These are phyloP conservation scores for Mesorhabditis spiculigera DNA, from an alignment of 2,888 invertebrate species.

Conservation along the genomic window DNA sequence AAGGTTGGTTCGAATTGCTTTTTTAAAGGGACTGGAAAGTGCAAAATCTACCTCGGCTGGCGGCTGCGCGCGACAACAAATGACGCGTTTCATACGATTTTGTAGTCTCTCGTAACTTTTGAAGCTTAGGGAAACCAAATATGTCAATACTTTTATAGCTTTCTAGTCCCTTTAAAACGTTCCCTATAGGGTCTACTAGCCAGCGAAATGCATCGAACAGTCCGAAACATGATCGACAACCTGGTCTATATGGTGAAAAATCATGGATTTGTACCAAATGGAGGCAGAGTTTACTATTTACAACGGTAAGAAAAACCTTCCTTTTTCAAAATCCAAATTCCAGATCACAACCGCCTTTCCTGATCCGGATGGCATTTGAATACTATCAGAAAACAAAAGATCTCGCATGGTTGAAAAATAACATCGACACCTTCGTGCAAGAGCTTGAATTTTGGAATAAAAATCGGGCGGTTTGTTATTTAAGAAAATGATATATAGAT, in stretches of 20 bases:
- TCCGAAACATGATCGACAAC: conserved; percentile 78
- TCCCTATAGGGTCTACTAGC: conserved; percentile 66
- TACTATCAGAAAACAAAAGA: conserved; percentile 75
- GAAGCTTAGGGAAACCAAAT: neutral
- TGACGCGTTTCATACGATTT: neutral
- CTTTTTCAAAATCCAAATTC: neutral
- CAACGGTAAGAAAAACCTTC: conserved; percentile 50
- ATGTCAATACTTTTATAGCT: neutral
- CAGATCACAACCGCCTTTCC: conserved; percentile 62
- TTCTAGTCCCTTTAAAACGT: neutral
- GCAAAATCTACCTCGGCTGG: neutral
- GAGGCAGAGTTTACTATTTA: conserved; percentile 79
- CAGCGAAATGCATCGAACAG: conserved; percentile 80
- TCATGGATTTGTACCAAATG: conserved; percentile 73
- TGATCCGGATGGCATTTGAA: conserved; percentile 72
- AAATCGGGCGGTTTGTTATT: conserved; percentile 23
- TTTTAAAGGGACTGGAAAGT: too few relatives aligned
- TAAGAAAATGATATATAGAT: conserved; percentile 5
- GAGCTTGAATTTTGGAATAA: conserved; percentile 47
- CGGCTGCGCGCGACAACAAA: neutral
- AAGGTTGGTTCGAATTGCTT: conserved; percentile 21
- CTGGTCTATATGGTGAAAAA: conserved; percentile 76
- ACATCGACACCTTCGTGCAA: conserved; percentile 58
- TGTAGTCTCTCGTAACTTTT: neutral
- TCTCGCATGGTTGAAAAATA: conserved; percentile 66